Conservation (phyloP, 2,888 invertebrate genomes). For the Hirtodrosophila duncani region DNA sequence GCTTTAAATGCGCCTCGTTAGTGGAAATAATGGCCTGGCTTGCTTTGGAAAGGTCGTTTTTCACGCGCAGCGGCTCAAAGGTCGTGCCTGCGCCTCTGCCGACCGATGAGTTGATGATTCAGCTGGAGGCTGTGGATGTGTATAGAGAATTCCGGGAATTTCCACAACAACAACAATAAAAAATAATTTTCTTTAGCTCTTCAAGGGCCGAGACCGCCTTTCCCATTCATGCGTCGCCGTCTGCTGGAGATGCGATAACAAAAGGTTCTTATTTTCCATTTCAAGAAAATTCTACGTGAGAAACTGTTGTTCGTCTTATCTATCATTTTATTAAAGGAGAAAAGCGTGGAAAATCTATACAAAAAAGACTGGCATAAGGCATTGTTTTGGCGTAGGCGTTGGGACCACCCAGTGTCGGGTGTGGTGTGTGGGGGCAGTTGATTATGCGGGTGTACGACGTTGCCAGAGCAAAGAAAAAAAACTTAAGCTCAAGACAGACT, state of each 20-base stretch:
- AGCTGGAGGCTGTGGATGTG: constrained; percentile 39
- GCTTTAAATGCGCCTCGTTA: constrained; percentile 61
- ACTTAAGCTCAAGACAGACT: constrained; percentile 36
- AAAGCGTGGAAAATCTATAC: constrained; percentile 48
- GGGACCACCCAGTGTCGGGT: constrained; percentile 21
- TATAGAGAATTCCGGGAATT: constrained; percentile 65
- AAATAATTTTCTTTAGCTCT: constrained; percentile 45
- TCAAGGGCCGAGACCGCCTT: constrained; percentile 11
- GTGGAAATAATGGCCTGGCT: constrained; percentile 64
- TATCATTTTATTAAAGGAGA: constrained; percentile 50
- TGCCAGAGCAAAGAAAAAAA: not conserved
- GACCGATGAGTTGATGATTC: constrained; percentile 60
- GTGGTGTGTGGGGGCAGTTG: constrained; percentile 9
- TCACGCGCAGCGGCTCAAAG: constrained; percentile 65
- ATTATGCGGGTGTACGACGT: constrained; percentile 20
- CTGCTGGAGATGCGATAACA: constrained; percentile 55
- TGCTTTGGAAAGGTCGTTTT: constrained; percentile 71
- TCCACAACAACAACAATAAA: too few relatives aligned
- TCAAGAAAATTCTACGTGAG: constrained; percentile 49
- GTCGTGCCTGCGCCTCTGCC: constrained; percentile 39
- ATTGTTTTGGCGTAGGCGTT: constrained; percentile 17
- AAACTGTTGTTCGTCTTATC: constrained; percentile 57
- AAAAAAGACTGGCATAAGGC: constrained; percentile 28
- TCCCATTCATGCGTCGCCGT: constrained; percentile 47
- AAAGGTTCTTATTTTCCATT: constrained; percentile 18